Base-by-base conservation (phyloP, 1,140 invertebrate genomes). In the Propsilocerus akamusi region DNA sequence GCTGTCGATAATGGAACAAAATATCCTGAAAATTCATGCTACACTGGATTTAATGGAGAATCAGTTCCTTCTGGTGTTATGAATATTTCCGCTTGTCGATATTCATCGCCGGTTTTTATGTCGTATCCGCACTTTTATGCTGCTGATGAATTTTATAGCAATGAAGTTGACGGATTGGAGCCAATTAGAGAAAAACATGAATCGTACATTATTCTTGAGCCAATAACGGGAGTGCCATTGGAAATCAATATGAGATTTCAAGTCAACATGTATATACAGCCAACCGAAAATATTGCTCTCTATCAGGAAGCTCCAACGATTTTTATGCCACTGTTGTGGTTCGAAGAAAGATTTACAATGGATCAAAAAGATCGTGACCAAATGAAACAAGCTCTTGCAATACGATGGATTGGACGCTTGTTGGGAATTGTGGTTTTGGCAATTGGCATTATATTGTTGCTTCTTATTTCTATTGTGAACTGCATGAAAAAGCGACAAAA, bases 61-160 rank as follows among this genome's bases (percentile, higher is more conserved):
- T 81, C 78, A 55, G 63, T 64, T 51, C 73, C 72, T 0, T 54
- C 67, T 20, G 76, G 76, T 6, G 60, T 66, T 0, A 59, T 76
- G 3, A 72, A 77, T 58, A 72, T 80, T 48, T 74, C 75, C 5
- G 50, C 58, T 26, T 81, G 80, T 51, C 71, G 75, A 51, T 71
- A 66, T 55, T 75, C 76, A 22, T 75, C 81, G 11, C 86, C 86
- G 2, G 76, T 78, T 10, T 83, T 78, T 56, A 65, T 86, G 8
- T 83, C 83, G 14, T 76, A 79, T 54, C 86, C 86, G 1, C 86
- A 91, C 67, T 89, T 87, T 68, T 76, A 78, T 53, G 63, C 75
- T 37, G 78, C 79, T 12, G 82, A 86, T 63, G 66, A 72, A 0
- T 65, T 64, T 54, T 75, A 77, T 52, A 52, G 65, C 12, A 53